A percentile compares a stretch with the other conserved stretches of the same genome.
Conservation (phyloP, 2,888 invertebrate species). For the Perithous albicinctus region DNA sequence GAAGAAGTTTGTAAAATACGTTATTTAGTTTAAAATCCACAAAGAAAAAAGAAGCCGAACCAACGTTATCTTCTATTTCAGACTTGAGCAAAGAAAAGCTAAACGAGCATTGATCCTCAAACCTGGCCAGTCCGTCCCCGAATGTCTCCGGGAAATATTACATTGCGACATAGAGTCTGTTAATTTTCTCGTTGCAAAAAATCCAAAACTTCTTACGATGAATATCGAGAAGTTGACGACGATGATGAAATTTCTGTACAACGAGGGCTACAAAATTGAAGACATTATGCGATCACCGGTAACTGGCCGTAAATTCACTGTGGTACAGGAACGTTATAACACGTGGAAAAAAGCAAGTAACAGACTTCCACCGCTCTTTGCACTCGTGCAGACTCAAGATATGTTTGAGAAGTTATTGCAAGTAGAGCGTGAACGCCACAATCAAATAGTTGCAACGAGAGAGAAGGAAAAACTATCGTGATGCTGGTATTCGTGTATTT, state of each 20-base stretch:
- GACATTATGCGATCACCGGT: conserved; percentile 36
- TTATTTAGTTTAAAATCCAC: background rate
- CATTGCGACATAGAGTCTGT: conserved; percentile 31
- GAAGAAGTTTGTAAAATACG: conserved; percentile 41
- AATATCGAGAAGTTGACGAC: background rate
- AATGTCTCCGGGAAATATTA: conserved; percentile 41
- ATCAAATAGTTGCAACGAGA: no score
- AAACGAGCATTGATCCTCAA: background rate
- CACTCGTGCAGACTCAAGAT: background rate
- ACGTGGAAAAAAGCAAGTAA: background rate
- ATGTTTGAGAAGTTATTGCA: background rate
- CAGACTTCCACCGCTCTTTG: background rate
- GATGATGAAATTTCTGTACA: background rate
- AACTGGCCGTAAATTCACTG: background rate
- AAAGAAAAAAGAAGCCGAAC: background rate
- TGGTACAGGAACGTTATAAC: conserved; percentile 5
- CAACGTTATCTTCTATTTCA: conserved; percentile 1
- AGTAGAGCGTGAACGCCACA: background rate
- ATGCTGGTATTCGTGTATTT: background rate
- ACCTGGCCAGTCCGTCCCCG: background rate
- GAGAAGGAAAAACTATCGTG: background rate
- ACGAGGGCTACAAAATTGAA: conserved; percentile 54
- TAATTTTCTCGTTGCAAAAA: background rate
- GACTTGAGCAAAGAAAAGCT: conserved; percentile 53
- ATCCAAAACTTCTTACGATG: background rate